Evolutionary conservation across 2,797 vertebrate species (phyloP).

Genomic region (Helarctos malayanus): DNA sequence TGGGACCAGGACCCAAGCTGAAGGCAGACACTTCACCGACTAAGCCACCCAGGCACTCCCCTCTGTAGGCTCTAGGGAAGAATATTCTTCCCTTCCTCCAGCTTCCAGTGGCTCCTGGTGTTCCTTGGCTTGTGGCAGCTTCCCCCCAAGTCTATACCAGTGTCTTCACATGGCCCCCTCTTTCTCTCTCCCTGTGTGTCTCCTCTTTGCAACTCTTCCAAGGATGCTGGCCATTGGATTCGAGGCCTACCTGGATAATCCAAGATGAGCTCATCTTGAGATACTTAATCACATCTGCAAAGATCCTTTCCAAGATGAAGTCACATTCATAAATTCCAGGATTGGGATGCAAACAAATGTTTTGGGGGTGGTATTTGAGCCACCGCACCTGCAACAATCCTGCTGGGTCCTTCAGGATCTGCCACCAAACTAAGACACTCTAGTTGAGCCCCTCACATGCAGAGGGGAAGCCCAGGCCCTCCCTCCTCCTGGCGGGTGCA

Average conservation of each 20-base stretch:
- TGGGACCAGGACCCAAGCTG: not conserved
- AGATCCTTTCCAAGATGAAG: not conserved
- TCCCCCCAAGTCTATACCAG: not conserved
- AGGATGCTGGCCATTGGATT: not conserved
- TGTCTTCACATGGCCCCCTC: not conserved
- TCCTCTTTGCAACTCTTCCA: not conserved
- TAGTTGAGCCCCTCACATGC: not conserved
- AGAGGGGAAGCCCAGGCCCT: no score
- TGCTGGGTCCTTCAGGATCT: not conserved
- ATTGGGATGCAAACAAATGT: not conserved
- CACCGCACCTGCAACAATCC: not conserved
- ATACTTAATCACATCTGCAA: not conserved
- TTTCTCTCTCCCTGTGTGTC: not conserved
- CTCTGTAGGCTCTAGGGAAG: not conserved
- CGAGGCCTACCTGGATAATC: not conserved
- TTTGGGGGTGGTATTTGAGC: not conserved
- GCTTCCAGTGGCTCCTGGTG: not conserved
- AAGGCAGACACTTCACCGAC: not conserved
- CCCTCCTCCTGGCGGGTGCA: not conserved
- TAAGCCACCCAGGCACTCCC: no score
- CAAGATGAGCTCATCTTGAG: not conserved
- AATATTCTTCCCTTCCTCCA: fast-evolving
- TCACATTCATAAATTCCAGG: not conserved
- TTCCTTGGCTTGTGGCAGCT: not conserved
- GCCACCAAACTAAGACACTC: not conserved